Evolutionary conservation across 2,888 invertebrate species (phyloP).

Genomic region (Microdon myrmicae): DNA sequence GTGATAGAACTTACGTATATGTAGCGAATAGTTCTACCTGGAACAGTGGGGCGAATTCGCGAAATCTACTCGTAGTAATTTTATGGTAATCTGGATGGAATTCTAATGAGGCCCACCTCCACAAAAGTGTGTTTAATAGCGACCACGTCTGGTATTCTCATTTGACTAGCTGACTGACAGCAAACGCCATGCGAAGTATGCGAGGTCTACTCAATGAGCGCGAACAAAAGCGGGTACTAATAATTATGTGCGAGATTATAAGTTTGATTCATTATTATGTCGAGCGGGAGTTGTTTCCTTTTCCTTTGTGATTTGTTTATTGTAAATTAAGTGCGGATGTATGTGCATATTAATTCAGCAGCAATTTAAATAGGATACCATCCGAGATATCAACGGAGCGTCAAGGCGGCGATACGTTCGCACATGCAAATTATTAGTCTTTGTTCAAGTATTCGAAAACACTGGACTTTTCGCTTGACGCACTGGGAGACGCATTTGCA

Average conservation of each 20-base stretch:
- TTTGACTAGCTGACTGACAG: conserved; percentile 3
- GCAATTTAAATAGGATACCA: conserved; percentile 2
- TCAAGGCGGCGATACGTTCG: neutral
- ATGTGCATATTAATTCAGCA: conserved; percentile 3
- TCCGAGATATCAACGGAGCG: no score
- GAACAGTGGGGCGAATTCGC: no score
- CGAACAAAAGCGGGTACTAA: neutral
- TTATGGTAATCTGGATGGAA: no score
- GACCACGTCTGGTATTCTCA: neutral
- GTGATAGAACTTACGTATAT: no score
- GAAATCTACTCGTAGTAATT: no score
- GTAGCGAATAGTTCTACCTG: no score
- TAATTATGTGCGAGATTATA: no score
- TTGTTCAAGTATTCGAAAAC: conserved; percentile 8
- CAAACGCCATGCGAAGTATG: neutral
- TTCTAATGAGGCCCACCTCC: conserved; percentile 25
- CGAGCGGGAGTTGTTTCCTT: conserved; percentile 3
- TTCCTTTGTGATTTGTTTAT: no score
- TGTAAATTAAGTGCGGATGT: conserved; percentile 28
- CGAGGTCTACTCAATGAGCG: neutral
- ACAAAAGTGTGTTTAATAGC: conserved; percentile 1
- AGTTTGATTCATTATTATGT: conserved; percentile 16
- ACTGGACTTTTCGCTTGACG: conserved; percentile 11
- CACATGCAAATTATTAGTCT: conserved; percentile 14
- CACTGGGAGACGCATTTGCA: conserved; percentile 10